Base-by-base conservation (phyloP, 2,797 vertebrate genomes). In the Pagetopsis macropterus region DNA sequence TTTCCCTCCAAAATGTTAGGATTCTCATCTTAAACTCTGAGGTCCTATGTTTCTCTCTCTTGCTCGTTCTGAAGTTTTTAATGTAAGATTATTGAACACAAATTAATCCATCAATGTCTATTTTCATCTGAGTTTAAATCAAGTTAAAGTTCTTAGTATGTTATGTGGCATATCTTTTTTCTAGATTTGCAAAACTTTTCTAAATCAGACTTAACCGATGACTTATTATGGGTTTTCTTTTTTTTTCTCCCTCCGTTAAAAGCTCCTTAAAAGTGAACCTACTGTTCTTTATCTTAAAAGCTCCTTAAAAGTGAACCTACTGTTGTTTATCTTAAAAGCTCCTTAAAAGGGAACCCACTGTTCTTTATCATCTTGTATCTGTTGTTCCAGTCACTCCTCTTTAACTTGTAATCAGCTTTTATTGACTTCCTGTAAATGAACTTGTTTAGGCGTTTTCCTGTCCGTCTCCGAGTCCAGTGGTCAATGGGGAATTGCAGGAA, bases 401-500 rank as follows among this genome's bases (percentile, higher is more conserved):
- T 61, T 33, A 6, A 51, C 19, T 23, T 46, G n/a, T 72, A 15
- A 83, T 52, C 23, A 21, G 46, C 31, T 71, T 89, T 85, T 81
- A 87, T 85, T 68, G 75, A 83, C 76, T 19, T 78, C 33, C 58
- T 21, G 16, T 57, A 55, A 54, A 85, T 56, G 31, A 68, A 75
- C 76, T 73, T 55, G 63, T 54, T 65, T 23, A n/a, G 46, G 49
- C 54, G 33, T 73, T 77, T 82, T 27, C 49, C 63, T 75, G 81
- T 87, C 50, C 23, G 43, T 68, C 54, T 78, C n/a, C 13, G 50
- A 71, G 74, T 75, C 78, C 75, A 82, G 12, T 31, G 76, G 84
- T 89, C 93, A 93, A 83, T 70, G 69, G 92, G 92, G 93, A 94
- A 89, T 90, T 85, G 67, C 65, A 83, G 92, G 90, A 94, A 93